Conservation (phyloP, 2,113 vertebrate genomes). For the Nettapus auritus region DNA sequence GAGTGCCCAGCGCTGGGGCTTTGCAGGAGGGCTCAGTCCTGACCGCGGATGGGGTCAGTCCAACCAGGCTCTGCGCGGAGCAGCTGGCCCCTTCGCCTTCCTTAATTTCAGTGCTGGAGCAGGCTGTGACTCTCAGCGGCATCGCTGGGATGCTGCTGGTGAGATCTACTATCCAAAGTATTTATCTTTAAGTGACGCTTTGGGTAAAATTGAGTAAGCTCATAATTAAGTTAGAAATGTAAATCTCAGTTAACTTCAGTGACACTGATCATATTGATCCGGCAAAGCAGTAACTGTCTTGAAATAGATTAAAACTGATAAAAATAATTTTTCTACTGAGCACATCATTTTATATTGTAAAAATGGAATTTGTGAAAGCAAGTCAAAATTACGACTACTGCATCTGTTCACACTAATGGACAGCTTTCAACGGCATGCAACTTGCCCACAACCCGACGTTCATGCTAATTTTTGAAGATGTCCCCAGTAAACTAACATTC, state of each 20-base stretch:
- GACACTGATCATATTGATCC: neutral
- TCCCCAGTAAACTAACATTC: neutral
- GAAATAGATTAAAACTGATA: slow-evolving; percentile 35
- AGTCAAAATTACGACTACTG: neutral
- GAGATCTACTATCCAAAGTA: neutral
- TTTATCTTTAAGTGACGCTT: neutral
- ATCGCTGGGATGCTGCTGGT: accelerated
- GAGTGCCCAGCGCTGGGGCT: neutral
- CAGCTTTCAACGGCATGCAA: neutral
- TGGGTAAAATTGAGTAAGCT: neutral
- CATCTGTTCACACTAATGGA: neutral
- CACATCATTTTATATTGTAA: slow-evolving; percentile 1
- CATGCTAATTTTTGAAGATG: neutral
- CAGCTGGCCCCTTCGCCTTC: neutral
- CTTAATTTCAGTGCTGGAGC: neutral
- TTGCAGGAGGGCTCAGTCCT: neutral
- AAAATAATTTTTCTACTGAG: slow-evolving; percentile 46
- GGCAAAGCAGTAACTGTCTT: slow-evolving; percentile 13
- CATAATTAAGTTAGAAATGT: neutral
- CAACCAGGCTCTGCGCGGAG: accelerated
- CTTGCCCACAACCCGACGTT: slow-evolving; percentile 3
- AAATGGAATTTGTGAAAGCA: slow-evolving; percentile 31
- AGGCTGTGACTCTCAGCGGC: accelerated
- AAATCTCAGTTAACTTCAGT: neutral
- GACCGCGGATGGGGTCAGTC: accelerated